Conservation (phyloP, 2,888 invertebrate genomes). For the Drosophila suboccidentalis region DNA sequence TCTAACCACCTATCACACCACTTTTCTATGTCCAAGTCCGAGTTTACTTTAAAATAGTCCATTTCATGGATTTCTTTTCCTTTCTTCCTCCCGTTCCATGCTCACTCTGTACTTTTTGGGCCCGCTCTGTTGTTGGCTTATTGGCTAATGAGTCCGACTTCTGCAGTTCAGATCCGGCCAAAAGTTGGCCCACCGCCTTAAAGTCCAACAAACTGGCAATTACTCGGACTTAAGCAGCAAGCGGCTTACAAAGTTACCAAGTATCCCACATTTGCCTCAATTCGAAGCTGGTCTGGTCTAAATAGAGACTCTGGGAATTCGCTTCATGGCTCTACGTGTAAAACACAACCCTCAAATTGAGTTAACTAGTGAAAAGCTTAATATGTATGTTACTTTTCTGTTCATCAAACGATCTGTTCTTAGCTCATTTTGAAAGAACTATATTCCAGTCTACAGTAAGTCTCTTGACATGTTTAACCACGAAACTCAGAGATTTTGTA, state of each 20-base stretch:
- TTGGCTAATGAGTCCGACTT: conserved; percentile 57
- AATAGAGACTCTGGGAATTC: background rate
- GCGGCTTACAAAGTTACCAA: conserved; percentile 53
- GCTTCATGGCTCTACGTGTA: too few species aligned
- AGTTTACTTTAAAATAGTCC: conserved; percentile 47
- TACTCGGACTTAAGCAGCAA: conserved; percentile 63
- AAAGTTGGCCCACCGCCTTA: background rate
- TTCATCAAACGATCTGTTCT: conserved; percentile 1
- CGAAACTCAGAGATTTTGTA: too few species aligned
- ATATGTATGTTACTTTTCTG: background rate
- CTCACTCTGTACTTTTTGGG: background rate
- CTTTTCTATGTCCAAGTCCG: conserved; percentile 19
- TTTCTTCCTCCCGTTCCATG: background rate
- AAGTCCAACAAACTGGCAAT: conserved; percentile 48
- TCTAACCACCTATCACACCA: background rate
- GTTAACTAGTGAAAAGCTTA: background rate
- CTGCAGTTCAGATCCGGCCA: conserved; percentile 4
- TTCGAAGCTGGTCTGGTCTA: background rate
- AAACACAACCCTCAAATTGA: background rate
- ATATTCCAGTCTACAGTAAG: too few species aligned
- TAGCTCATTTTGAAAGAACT: too few species aligned
- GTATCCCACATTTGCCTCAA: conserved; percentile 28
- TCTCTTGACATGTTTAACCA: too few species aligned
- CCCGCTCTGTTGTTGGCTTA: conserved; percentile 6
- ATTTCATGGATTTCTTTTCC: conserved; percentile 26